Evolutionary conservation across 2,888 invertebrate genomes (phyloP).

Genomic region (Pachymerium ferrugineum): DNA sequence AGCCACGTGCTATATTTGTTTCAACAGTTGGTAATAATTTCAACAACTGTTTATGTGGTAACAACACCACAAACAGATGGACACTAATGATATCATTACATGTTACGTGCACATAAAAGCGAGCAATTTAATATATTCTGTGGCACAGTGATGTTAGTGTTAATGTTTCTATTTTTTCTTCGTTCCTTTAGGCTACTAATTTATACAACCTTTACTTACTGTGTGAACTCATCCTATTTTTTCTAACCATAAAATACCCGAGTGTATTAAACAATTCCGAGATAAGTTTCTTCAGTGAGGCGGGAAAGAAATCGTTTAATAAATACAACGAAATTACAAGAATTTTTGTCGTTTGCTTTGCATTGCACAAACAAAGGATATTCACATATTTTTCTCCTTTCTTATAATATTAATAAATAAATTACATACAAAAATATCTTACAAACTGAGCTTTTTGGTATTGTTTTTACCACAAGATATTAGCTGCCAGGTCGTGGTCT

Average conservation of each 20-base stretch:
- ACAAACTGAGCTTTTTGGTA: slow-evolving; percentile 31
- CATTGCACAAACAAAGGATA: slow-evolving; percentile 14
- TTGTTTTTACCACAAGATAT: slow-evolving; percentile 11
- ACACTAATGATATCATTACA: slow-evolving; percentile 9
- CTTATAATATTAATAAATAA: neutral
- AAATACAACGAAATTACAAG: slow-evolving; percentile 19
- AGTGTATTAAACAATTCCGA: neutral
- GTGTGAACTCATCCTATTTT: too few species aligned
- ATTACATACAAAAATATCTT: slow-evolving; percentile 31
- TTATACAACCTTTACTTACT: neutral
- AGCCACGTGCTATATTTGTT: neutral
- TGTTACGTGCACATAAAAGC: slow-evolving; percentile 15
- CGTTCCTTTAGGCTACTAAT: neutral
- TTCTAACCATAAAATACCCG: too few species aligned
- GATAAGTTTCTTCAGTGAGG: neutral
- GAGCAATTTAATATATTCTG: slow-evolving; percentile 18
- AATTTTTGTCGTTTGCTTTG: neutral
- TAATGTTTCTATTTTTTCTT: neutral
- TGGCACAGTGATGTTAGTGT: slow-evolving; percentile 1
- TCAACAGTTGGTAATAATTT: neutral
- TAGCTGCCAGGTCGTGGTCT: slow-evolving; percentile 32
- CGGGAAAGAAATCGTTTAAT: slow-evolving; percentile 18
- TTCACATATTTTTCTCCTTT: neutral
- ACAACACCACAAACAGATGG: slow-evolving; percentile 15
- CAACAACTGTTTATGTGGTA: slow-evolving; percentile 19